Base-by-base conservation (phyloP, 2,888 invertebrate genomes). In the Nysson spinosus region DNA sequence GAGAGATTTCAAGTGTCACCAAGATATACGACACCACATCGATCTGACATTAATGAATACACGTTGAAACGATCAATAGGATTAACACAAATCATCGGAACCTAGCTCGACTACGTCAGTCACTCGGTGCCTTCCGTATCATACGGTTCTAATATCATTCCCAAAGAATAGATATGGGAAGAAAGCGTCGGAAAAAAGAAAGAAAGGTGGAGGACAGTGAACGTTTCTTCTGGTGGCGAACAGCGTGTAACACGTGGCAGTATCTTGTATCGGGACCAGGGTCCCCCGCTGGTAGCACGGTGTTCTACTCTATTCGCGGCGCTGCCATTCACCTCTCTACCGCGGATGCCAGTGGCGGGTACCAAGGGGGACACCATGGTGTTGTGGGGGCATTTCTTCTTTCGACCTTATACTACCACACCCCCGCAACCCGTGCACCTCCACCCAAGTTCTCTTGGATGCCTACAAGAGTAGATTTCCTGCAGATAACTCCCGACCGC, bases 221-320 rank as follows among this genome's bases (percentile, higher is more conserved):
- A 79, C 79, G 82, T 83, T 83, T 80, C 83, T 83, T 80, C 82
- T 84, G 84, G 85, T 85, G 85, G 85, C 83, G 83, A 85, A 85
- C 86, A 86, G 80, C 85, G 83, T 86, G 86, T 86, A 84, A 86
- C 86, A 86, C 85, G 86, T 85, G 85, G 85, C 85, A 80, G 85
- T 86, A 86, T 86, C 86, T 86, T 86, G 86, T 86, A 86, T 86
- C 86, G 82, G 76, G 72, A 73, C 75, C 74, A 78, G 75, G 80
- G 77, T 79, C 80, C 82, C 84, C 85, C 78, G 85, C 85, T 84
- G 85, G 78, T 84, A 81, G 79, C 83, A 80, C 80, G 75, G 69
- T 82, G 80, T 83, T 79, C 77, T 76, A 73, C 75, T 77, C 75
- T 79, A 72, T 78, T 73, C 73, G 69, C 71, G 72, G 68, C 64